Base-by-base conservation (phyloP, 2,888 invertebrate species). In the Harpagoxenus sublaevis region DNA sequence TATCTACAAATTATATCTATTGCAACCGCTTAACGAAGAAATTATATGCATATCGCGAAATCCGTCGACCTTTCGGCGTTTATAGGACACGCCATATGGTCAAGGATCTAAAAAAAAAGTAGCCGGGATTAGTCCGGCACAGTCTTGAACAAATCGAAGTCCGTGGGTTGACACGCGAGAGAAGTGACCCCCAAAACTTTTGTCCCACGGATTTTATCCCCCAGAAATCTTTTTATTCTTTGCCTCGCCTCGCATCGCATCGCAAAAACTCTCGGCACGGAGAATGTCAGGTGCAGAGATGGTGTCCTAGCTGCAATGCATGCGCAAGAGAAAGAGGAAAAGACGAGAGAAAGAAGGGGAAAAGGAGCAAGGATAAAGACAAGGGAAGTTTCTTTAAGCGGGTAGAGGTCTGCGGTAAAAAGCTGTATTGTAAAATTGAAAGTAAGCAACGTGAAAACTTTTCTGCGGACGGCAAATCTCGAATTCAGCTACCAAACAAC, bases 191-290 rank as follows among this genome's bases (percentile, higher is more conserved):
- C 53, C 63, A 65, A 89, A 89, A 88, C 89, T 89, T 89, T 87
- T 62, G 78, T 53, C 55, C 51, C 74, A 81, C 66, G 71, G 89
- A 77, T 90, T 90, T 90, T 90, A 90, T 90, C 88, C 86, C 3
- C 51, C 63, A 82, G 53, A 88, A 90, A 89, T 90, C 90, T 89
- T 74, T 74, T 90, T 90, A 88, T 90, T 89, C 51, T 8, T 42
- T 8, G 42, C 90, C 88, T 73, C 85, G 83, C 35, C 77, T 88
- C 78, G 75, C 79, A 2, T 23, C 39, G 55, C 28, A 28, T 63
- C 55, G 91, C 87, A 85, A 88, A 88, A 90, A 90, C 74, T 90
- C 83, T 28, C 84, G 77, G 42, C 70, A 55, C 71, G 81, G 83
- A 57, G 60, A 73, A 88, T 86, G 89, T 89, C 89, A 89, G 90